Conservation (phyloP, 1,140 invertebrate species). For the Oedothorax gibbosus region DNA sequence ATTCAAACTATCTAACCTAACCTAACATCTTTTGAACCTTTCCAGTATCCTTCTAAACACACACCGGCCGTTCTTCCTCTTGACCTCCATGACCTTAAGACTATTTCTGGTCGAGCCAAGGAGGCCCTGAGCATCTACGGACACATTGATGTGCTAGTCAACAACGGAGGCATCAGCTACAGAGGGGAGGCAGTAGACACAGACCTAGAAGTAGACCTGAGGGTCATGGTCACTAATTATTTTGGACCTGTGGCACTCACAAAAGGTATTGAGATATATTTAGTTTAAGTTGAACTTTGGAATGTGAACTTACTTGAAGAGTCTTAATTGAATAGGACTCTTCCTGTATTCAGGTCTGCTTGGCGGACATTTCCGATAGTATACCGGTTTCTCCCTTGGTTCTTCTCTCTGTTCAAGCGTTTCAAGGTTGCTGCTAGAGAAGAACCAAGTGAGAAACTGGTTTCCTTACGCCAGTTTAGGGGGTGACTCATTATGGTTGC, state of each 20-base stretch:
- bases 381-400: too few species aligned
- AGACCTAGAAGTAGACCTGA: constrained; percentile 84
- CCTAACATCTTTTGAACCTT: constrained; percentile 7
- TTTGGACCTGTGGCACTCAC: constrained; percentile 91
- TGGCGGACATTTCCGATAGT: too few species aligned
- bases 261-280: constrained; percentile 77
- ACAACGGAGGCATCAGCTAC: constrained; percentile 88
- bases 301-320: too few species aligned
- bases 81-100: constrained; percentile 81
- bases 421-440: too few species aligned
- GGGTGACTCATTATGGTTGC: too few species aligned
- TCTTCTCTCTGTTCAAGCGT: too few species aligned
- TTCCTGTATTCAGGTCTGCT: too few species aligned
- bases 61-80: constrained; percentile 81
- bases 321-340: too few species aligned
- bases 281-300: neutral
- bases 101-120: constrained; percentile 74
- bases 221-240: constrained; percentile 94
- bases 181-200: constrained; percentile 83
- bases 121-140: constrained; percentile 77
- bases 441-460: too few species aligned
- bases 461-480: too few species aligned
- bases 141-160: constrained; percentile 88
- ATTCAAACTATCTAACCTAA: neutral
- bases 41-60: constrained; percentile 74